These are phyloP conservation scores for Chloebia gouldiae DNA, from an alignment of 2,113 vertebrate genomes.

Conservation along the genomic window DNA sequence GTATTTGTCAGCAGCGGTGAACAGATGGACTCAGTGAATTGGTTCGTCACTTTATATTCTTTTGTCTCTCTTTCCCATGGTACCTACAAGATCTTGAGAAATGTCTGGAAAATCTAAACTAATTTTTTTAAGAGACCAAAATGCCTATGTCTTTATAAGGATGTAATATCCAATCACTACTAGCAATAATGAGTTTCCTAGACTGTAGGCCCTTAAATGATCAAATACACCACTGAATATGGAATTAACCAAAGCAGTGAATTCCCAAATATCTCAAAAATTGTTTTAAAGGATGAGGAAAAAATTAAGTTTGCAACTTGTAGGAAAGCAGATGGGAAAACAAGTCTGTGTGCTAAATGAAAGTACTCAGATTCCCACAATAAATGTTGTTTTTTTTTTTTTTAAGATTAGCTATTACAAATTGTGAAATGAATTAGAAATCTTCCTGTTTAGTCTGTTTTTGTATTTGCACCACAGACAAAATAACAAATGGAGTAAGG, in stretches of 20 bases:
- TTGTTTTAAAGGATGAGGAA: background rate
- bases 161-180: background rate
- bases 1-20: background rate
- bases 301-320: background rate
- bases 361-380: background rate
- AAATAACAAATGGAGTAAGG: background rate
- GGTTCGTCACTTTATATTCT: background rate
- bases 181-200: background rate
- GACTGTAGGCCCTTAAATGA: background rate
- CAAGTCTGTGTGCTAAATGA: background rate
- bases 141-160: background rate
- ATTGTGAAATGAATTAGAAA: background rate
- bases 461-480: background rate
- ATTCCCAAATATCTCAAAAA: background rate
- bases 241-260: background rate
- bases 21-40: background rate
- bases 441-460: background rate
- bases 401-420: background rate
- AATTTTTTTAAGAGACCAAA: background rate
- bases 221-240: background rate
- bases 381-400: background rate
- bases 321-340: background rate
- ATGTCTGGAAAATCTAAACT: background rate
- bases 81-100: background rate
- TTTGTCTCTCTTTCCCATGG: background rate